Percentiles rank a stretch among this genome's conserved stretches.
phyloP scores from a whole-genome alignment of 2,888 invertebrate species.

The Stenolophus ochropezus region DNA sequence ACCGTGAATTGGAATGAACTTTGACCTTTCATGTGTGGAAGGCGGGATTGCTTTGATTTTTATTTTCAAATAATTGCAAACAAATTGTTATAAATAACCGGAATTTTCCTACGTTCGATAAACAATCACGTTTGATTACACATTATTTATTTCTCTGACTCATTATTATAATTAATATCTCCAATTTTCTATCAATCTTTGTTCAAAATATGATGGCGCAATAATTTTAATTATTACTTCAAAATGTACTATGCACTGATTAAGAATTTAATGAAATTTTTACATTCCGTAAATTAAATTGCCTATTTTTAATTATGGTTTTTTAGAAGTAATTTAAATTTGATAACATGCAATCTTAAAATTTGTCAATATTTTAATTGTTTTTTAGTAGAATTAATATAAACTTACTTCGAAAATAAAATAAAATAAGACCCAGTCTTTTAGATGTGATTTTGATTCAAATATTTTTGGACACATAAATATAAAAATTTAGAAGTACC shows the following conservation, averaged over 20 bases:
- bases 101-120: constrained; percentile 13
- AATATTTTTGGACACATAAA: too few species aligned
- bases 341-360: too few species aligned
- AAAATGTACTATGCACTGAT: background rate
- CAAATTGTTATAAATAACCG: background rate
- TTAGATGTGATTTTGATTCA: too few species aligned
- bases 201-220: background rate
- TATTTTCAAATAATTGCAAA: background rate
- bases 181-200: background rate
- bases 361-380: too few species aligned
- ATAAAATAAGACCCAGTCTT: too few species aligned
- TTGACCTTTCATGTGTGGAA: constrained; percentile 32
- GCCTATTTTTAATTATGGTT: too few species aligned
- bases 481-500: too few species aligned
- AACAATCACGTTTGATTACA: background rate
- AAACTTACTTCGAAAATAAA: too few species aligned
- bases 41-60: background rate
- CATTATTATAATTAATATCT: background rate
- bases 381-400: too few species aligned
- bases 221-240: background rate
- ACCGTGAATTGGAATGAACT: constrained; percentile 51
- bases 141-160: background rate
- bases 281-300: too few species aligned
- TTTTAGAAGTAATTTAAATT: too few species aligned
- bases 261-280: too few species aligned